Evolutionary conservation across 1,140 invertebrate genomes (phyloP).

Genomic region (Penaeus indicus): DNA sequence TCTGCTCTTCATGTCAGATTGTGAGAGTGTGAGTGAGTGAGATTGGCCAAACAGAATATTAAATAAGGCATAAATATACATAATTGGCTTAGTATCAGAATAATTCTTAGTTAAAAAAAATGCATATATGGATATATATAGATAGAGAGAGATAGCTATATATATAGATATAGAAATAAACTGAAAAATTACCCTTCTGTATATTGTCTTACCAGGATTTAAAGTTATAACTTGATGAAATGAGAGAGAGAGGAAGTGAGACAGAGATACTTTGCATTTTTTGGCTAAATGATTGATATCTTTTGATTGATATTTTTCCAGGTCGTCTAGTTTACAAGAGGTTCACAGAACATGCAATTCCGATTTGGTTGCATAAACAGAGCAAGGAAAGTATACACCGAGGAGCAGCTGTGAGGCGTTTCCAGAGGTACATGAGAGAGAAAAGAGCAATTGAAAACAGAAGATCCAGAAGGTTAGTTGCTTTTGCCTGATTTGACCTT

Average conservation of each 20-base stretch:
- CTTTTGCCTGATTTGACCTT: neutral
- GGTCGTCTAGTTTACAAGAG: neutral
- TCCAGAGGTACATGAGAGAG: slow-evolving; percentile 78
- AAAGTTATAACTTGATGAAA: too few relatives aligned
- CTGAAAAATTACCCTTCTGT: too few relatives aligned
- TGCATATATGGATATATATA: too few relatives aligned
- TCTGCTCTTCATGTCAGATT: neutral
- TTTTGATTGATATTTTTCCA: neutral
- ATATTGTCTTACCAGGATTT: too few relatives aligned
- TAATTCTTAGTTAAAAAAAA: too few relatives aligned
- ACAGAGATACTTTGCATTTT: neutral
- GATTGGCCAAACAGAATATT: neutral
- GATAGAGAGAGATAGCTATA: neutral
- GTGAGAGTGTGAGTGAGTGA: neutral
- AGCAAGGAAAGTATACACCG: neutral
- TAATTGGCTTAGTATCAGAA: too few relatives aligned
- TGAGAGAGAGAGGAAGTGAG: neutral
- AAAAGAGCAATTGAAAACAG: slow-evolving; percentile 76
- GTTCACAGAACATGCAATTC: slow-evolving; percentile 15
- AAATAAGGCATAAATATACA: too few relatives aligned
- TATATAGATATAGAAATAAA: neutral
- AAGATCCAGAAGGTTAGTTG: slow-evolving; percentile 73
- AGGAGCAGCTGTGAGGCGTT: slow-evolving; percentile 73
- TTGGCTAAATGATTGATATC: neutral
- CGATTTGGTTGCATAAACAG: slow-evolving; percentile 8